phyloP scores from a whole-genome alignment of 1,140 invertebrate genomes.

The Sycophila sp. region DNA sequence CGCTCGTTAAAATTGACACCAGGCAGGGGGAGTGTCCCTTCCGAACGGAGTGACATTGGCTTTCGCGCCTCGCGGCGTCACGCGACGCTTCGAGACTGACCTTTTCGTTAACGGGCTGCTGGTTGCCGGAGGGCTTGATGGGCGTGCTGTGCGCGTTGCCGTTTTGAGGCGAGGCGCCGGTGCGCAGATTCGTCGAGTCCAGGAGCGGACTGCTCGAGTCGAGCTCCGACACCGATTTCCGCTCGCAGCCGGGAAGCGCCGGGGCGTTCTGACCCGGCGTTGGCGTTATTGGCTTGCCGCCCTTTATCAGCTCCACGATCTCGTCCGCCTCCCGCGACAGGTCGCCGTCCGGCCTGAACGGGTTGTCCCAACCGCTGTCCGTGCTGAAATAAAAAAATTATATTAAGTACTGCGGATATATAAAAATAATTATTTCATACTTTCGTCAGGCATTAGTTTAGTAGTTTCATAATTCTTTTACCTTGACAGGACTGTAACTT shows the following conservation, averaged over 20 bases:
- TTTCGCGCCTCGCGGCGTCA: too few relatives aligned
- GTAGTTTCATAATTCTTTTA: too few relatives aligned
- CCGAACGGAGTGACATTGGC: too few relatives aligned
- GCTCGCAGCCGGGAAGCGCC: conserved; percentile 57
- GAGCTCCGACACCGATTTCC: conserved; percentile 30
- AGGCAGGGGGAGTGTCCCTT: too few relatives aligned
- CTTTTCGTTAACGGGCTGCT: conserved; percentile 61
- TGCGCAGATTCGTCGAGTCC: conserved; percentile 52
- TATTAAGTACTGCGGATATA: too few relatives aligned
- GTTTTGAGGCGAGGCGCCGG: conserved; percentile 50
- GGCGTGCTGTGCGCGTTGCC: conserved; percentile 63
- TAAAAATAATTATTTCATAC: too few relatives aligned
- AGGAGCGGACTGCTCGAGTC: conserved; percentile 48
- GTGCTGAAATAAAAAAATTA: conserved; percentile 81
- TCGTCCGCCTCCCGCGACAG: conserved; percentile 94
- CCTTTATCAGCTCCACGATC: conserved; percentile 93
- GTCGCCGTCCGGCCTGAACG: conserved; percentile 95
- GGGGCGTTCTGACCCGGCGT: conserved; percentile 67
- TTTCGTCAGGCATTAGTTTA: too few relatives aligned
- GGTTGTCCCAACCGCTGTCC: conserved; percentile 96
- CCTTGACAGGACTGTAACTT: too few relatives aligned
- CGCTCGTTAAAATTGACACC: too few relatives aligned
- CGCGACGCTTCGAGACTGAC: too few relatives aligned
- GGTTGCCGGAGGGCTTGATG: conserved; percentile 52
- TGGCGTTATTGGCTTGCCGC: conserved; percentile 84